A percentile compares a stretch with the other conserved stretches of the same genome.
Evolutionary conservation across 2,797 vertebrate species (phyloP).

Genomic region (Cyclura pinguis): DNA sequence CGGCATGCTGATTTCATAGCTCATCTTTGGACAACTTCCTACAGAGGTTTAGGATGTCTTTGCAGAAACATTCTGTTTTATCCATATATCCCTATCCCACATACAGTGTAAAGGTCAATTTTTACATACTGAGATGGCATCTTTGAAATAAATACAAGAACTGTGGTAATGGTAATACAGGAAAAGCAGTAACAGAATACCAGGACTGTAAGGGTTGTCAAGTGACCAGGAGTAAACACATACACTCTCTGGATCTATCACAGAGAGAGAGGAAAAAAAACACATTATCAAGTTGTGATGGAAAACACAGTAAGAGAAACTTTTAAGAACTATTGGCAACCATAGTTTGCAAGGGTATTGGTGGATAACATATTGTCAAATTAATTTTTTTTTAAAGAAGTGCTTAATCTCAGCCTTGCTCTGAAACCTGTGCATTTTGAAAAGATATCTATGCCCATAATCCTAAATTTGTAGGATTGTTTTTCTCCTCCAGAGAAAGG

Average conservation of each 20-base stretch:
- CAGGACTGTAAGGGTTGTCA: too few species aligned
- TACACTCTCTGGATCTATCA: too few species aligned
- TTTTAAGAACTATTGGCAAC: neutral
- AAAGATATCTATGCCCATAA: neutral
- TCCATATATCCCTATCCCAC: neutral
- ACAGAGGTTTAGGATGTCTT: neutral
- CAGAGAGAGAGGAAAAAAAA: too few species aligned
- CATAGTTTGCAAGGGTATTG: neutral
- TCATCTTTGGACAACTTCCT: neutral
- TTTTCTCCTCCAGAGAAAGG: neutral
- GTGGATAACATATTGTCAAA: neutral
- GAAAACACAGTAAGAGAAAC: neutral
- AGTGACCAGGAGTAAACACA: too few species aligned
- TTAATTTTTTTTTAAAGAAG: neutral
- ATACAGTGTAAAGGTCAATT: too few species aligned
- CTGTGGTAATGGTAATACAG: neutral
- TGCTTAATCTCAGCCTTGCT: neutral
- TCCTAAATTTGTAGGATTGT: neutral
- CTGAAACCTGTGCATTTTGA: too few species aligned
- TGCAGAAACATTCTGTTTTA: neutral
- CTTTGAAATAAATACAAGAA: conserved; percentile 4
- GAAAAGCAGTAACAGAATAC: too few species aligned
- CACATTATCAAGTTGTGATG: neutral
- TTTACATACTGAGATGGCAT: too few species aligned
- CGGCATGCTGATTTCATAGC: neutral